These are phyloP conservation scores for Babylonia areolata DNA, from an alignment of 1,140 invertebrate species.

Conservation along the genomic window DNA sequence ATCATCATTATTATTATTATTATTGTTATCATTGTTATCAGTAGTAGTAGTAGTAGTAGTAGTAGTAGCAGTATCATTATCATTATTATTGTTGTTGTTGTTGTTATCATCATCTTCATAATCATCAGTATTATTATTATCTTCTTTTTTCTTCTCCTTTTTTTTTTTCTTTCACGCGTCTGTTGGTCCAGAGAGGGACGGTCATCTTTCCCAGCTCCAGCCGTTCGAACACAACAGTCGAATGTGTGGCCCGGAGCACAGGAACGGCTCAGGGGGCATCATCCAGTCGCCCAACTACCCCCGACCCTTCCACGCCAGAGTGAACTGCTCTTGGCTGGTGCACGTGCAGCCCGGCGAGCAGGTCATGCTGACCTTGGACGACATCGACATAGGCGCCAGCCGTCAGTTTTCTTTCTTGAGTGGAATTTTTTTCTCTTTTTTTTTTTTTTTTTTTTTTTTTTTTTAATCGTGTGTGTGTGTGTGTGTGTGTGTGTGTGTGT, in stretches of 20 bases:
- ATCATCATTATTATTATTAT: too few species aligned
- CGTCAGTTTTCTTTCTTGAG: slow-evolving; percentile 59
- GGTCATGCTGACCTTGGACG: slow-evolving; percentile 74
- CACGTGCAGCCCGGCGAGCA: slow-evolving; percentile 71
- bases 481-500: slow-evolving; percentile 3
- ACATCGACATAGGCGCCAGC: slow-evolving; percentile 74
- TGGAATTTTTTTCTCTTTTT: not conserved
- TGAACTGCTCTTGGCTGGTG: slow-evolving; percentile 77
- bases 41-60: too few species aligned
- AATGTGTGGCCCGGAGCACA: slow-evolving; percentile 69
- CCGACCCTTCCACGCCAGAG: slow-evolving; percentile 64
- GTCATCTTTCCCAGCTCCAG: slow-evolving; percentile 17
- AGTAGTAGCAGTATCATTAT: too few species aligned
- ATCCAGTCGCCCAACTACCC: slow-evolving; percentile 75
- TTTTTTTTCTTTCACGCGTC: too few species aligned
- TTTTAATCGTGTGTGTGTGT: not conserved
- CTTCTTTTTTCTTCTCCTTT: too few species aligned
- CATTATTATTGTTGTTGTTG: too few species aligned
- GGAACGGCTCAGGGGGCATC: slow-evolving; percentile 73
- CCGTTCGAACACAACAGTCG: slow-evolving; percentile 68
- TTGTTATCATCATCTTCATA: too few species aligned
- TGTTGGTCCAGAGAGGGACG: not conserved
- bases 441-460: not conserved
- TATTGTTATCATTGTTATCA: too few species aligned
- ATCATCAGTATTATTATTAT: too few species aligned